Evolutionary conservation across 2,113 vertebrate genomes (phyloP), one percentile per base, ranked within the genome.

Genomic region (Hypomesus transpacificus): DNA sequence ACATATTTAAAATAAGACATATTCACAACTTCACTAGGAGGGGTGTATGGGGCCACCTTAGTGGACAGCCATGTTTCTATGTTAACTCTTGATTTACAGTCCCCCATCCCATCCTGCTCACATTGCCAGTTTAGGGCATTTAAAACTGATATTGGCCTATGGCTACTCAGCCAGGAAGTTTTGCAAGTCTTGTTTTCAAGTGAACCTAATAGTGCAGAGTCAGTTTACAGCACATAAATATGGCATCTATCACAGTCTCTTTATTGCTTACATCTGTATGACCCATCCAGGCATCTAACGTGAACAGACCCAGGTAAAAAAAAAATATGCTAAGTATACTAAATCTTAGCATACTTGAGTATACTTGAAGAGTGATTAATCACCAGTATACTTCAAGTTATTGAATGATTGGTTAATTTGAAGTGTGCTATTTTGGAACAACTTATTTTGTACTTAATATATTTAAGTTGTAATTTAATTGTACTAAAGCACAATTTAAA

Each of bases 241-340:
- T 75, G 69, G 66, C 70, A 74, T 88, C 75, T 74, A 73, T 83
- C 82, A 76, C 89, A 90, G 84, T 82, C 84, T 69, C 76, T 87
- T 79, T 81, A 85, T 85, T 84, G 72, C 76, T 81, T 80, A 78
- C 85, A 88, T 87, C 77, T 85, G 87, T 78, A 85, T 75, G 65
- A 80, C 83, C 75, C 76, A 76, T 80, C 75, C 69, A 79, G 70
- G 71, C 80, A 70, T 84, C 60, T 65, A 81, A 68, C 70, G 71
- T 60, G 80, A 75, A 81, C 80, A 79, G 76, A n/a, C n/a, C n/a
- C n/a, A n/a, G n/a, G n/a, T n/a, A n/a, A n/a, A n/a, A n/a, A n/a
- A n/a, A n/a, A n/a, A n/a, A n/a, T n/a, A n/a, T n/a, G n/a, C n/a
- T n/a, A n/a, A n/a, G n/a, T n/a, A n/a, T n/a, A n/a, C n/a, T n/a